Evolutionary conservation across 2,113 vertebrate genomes (phyloP), one percentile per base, ranked within the genome.

Genomic region (Sialia sialis): DNA sequence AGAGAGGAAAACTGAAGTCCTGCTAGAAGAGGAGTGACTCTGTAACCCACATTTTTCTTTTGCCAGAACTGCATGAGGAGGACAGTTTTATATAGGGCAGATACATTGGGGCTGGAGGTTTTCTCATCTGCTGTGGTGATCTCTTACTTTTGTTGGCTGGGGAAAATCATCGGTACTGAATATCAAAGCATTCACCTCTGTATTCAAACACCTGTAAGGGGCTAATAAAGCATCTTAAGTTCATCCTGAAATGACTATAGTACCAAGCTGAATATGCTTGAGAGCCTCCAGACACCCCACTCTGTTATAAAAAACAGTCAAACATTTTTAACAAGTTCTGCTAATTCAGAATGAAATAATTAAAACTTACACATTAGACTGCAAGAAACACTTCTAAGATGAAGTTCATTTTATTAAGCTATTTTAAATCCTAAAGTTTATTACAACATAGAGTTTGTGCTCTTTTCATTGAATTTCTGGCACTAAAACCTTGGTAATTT

Each of bases 401-500:
- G 11, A 95, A 94, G 84, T 91, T 96, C 54, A 73, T 97, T 98
- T 97, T 97, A 97, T 97, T 95, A 97, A 96, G 88, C 95, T 91
- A 91, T 97, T 97, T 97, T 75, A 95, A 94, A 97, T 75, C 94
- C 75, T 95, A 59, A 96, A 93, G 39, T 96, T 98, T 97, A 97
- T 95, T 84, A n/a, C 64, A 78, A 86, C 30, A 55, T 64, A 66
- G 92, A 79, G 36, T 52, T 96, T 93, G 73, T 68, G 54, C 72
- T 91, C 51, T 43, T 97, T 96, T 96, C 75, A 62, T 93, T 97
- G 93, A 96, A 96, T 97, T 82, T 93, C 89, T 96, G 79, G 77
- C 66, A 89, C 60, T 95, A 97, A 96, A 94, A 81, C 58, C 49
- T 88, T 79, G 49, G 43, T 80, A 78, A 94, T 96, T 96, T 94